Conservation (phyloP, 2,113 vertebrate genomes). For the Cyphomyrus discorhynchus region DNA sequence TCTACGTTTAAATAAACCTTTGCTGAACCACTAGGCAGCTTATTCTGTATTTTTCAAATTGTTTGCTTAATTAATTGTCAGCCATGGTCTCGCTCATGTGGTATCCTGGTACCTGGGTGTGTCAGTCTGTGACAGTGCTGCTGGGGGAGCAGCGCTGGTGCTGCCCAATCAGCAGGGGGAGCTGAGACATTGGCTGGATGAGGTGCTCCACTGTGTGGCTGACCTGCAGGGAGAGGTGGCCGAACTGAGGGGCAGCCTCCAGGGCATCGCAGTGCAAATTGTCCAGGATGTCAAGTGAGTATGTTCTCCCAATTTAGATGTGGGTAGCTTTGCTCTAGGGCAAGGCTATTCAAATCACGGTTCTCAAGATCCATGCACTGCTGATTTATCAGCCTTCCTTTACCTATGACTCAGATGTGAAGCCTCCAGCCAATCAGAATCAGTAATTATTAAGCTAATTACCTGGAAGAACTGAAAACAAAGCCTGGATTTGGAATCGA, state of each 20-base stretch:
- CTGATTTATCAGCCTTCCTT: neutral
- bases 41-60: neutral
- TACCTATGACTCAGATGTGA: neutral
- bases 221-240: constrained; percentile 75
- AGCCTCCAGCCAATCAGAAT: neutral
- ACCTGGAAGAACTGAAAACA: neutral
- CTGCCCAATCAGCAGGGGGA: constrained; percentile 61
- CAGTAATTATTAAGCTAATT: neutral
- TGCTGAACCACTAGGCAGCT: neutral
- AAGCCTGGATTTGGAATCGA: neutral
- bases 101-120: neutral
- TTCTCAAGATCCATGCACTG: neutral
- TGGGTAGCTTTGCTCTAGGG: neutral
- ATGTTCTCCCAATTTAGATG: neutral
- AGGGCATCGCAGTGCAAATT: constrained; percentile 70
- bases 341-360: neutral
- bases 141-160: constrained; percentile 37
- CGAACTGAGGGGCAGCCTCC: constrained; percentile 71
- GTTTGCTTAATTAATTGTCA: neutral
- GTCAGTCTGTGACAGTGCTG: neutral
- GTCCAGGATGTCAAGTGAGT: constrained; percentile 80
- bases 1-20: neutral
- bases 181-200: constrained; percentile 76
- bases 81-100: neutral
- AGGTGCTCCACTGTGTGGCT: constrained; percentile 64